phyloP scores from a whole-genome alignment of 2,797 vertebrate species.

The Anguilla anguilla region DNA sequence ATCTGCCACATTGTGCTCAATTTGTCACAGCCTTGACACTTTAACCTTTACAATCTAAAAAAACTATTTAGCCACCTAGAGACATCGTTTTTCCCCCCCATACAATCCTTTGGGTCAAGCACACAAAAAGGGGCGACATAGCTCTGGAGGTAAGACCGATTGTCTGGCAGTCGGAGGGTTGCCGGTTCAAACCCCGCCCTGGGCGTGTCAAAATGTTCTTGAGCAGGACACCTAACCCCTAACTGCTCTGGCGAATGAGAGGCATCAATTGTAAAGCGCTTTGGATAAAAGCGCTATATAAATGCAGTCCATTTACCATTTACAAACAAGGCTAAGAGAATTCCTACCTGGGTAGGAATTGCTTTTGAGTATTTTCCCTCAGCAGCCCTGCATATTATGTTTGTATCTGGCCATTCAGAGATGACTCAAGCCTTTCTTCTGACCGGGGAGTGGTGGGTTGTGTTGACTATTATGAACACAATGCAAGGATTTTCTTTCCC shows the following conservation, averaged over 20 bases:
- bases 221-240: too few relatives aligned
- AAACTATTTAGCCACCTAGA: neutral
- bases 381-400: neutral
- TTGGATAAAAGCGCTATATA: too few relatives aligned
- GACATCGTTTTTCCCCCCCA: neutral
- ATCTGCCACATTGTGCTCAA: neutral
- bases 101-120: neutral
- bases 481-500: neutral
- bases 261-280: too few relatives aligned
- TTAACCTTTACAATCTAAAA: neutral
- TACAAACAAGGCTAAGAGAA: neutral
- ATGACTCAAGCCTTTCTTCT: too few relatives aligned
- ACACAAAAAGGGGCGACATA: too few relatives aligned
- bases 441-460: neutral
- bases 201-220: too few relatives aligned
- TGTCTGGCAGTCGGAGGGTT: too few relatives aligned
- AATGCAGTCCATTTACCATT: too few relatives aligned
- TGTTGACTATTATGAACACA: neutral
- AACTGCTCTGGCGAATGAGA: too few relatives aligned
- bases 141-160: too few relatives aligned
- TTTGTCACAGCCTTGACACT: neutral
- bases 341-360: neutral
- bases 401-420: too few relatives aligned
- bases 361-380: neutral
- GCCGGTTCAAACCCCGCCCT: too few relatives aligned